Base-by-base conservation (phyloP, 2,797 vertebrate genomes). In the Phoxinus dragarum region DNA sequence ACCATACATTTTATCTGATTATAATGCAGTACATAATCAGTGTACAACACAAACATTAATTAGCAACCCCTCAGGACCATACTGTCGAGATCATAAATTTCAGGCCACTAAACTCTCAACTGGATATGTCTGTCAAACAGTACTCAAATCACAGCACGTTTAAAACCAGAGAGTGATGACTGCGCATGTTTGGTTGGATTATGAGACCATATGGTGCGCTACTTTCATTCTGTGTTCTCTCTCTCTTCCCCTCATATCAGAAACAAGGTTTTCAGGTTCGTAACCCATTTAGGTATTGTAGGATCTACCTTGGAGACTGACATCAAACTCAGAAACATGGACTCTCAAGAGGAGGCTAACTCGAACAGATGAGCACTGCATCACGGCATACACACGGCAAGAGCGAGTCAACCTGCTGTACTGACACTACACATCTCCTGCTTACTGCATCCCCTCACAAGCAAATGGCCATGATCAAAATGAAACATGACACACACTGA, bases 151-250 rank as follows among this genome's bases (percentile, higher is more conserved):
- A 34, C 73, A 42, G n/a, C 38, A 27, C 11, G 10, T 72, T 68
- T 34, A 44, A 76, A 79, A 40, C 79, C 75, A 72, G 73, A 80
- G 61, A 84, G 59, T 87, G 87, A 88, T 90, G 87, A 84, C 44
- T 84, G 71, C 2, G 49, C 52, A 66, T 66, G 49, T 78, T 77
- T 42, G 47, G 27, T 52, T 80, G 75, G 87, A 75, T 84, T 56
- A 82, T 80, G 42, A 84, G 86, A 40, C 85, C 89, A 90, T 88
- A 90, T 89, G 84, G 81, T 85, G 74, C 11, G 73, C 80, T 88
- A 86, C 80, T 80, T 88, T 85, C 40, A 19, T 61, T 61, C 74
- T 14, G 17, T 6, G 74, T 84, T 88, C 81, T 38, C 78, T 64
- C 34, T 88, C 80, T 84, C 44, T 52, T 59, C 72, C 80, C 38